phyloP scores from a whole-genome alignment of 2,888 invertebrate genomes.

The Orthosia gracilis region DNA sequence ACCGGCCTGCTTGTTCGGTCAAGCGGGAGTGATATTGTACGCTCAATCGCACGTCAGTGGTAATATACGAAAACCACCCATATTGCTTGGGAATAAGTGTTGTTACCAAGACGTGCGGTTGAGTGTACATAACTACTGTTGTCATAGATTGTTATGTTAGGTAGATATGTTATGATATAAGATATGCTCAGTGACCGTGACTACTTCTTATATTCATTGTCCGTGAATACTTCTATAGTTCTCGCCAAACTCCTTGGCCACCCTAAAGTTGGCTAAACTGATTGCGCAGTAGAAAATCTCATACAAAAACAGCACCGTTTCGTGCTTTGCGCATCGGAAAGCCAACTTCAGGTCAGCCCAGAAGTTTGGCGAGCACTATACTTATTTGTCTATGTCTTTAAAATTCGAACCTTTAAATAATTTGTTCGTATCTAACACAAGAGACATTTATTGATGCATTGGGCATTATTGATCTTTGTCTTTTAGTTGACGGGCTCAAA shows the following conservation, averaged over 20 bases:
- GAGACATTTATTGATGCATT: not conserved
- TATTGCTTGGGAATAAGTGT: not conserved
- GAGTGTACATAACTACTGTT: constrained; percentile 29
- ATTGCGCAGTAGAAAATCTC: no score
- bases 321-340: no score
- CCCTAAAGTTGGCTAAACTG: no score
- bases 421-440: not conserved
- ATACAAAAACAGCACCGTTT: no score
- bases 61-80: constrained; percentile 12
- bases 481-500: not conserved
- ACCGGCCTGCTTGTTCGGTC: constrained; percentile 87
- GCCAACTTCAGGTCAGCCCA: no score
- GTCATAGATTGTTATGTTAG: not conserved
- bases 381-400: not conserved
- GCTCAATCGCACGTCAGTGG: constrained; percentile 30
- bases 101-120: constrained; percentile 10
- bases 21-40: constrained; percentile 56
- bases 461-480: not conserved
- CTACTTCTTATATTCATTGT: constrained; percentile 2
- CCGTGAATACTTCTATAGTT: constrained; percentile 3
- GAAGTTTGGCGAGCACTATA: no score
- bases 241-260: no score
- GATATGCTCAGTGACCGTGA: constrained; percentile 18
- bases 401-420: not conserved
- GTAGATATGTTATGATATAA: not conserved